Base-by-base conservation (phyloP, 2,113 vertebrate genomes). In the Morone saxatilis region DNA sequence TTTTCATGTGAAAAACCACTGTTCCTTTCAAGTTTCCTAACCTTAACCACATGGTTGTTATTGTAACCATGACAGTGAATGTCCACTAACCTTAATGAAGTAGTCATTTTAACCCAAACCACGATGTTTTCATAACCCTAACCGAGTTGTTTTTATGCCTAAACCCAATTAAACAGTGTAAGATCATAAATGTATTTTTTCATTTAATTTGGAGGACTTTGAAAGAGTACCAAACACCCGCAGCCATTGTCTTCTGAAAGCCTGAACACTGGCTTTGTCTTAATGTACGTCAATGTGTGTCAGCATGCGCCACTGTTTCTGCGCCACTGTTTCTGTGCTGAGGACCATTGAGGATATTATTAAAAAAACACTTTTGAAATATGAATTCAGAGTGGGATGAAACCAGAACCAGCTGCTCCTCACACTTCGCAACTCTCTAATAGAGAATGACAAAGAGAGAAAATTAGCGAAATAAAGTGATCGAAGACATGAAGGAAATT, bases 341-440 rank as follows among this genome's bases (percentile, higher is more conserved):
- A 22, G 16, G 20, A 72, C 14, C n/a, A 45, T 14, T 31, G 48
- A 76, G 59, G 31, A 65, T 36, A 56, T 71, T 3, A 65, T 31
- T 20, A 76, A 62, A 63, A 47, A 40, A 71, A 31, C 59, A 11
- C 12, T 22, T 41, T n/a, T 12, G 11, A 74, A 74, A 48, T 43
- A 16, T 6, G 62, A 77, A 67, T 54, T 71, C 11, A 47, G 13
- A 61, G 7, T 22, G 57, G 12, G 14, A 36, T 71, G 40, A 53
- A 20, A 45, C 43, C 47, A 25, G 25, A 74, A 17, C 6, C 20
- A 43, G 4, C 19, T 0, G 12, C 57, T 74, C 12, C 71, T 40
- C 14, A 11, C 13, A 63, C 41, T 76, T 40, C 6, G 2, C 48
- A 50, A 57, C 43, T 36, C 50, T 19, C 14, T 31, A n/a, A 25